These are phyloP conservation scores for Corella eumyota DNA, from an alignment of 23 tunicate genomes.

Conservation along the genomic window DNA sequence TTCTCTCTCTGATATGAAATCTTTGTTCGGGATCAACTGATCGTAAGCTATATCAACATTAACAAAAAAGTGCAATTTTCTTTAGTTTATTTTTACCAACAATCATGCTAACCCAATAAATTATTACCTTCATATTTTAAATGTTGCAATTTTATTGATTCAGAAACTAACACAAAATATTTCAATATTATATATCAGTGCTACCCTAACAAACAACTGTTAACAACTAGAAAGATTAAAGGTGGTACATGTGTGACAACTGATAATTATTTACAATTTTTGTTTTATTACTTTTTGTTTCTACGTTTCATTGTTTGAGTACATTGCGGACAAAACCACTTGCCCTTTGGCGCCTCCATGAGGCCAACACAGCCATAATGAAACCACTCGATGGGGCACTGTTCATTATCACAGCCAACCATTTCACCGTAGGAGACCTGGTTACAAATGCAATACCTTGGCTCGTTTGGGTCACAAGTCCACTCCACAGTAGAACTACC, in stretches of 20 bases:
- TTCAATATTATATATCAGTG: too few relatives aligned
- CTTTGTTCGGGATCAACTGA: constrained; percentile 49
- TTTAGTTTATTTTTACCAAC: too few relatives aligned
- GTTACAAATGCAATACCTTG: constrained; percentile 80
- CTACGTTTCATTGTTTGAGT: constrained; percentile 77
- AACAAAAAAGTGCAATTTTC: too few relatives aligned
- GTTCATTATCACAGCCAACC: constrained; percentile 90
- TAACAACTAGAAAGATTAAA: too few relatives aligned
- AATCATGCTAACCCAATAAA: too few relatives aligned
- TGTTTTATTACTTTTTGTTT: constrained; percentile 9
- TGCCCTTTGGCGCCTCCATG: constrained; percentile 88
- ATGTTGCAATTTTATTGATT: too few relatives aligned
- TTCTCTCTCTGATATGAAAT: constrained; percentile 57
- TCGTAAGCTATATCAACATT: too few relatives aligned
- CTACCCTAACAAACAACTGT: too few relatives aligned
- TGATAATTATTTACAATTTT: background rate
- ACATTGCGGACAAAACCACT: constrained; percentile 97
- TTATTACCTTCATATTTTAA: too few relatives aligned
- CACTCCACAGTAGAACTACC: constrained; percentile 36
- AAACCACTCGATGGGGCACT: constrained; percentile 98
- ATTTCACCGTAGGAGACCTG: constrained; percentile 90
- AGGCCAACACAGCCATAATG: constrained; percentile 94
- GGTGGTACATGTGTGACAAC: too few relatives aligned
- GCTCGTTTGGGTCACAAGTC: constrained; percentile 83
- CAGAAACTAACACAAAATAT: too few relatives aligned